phyloP scores from a whole-genome alignment of 2,797 vertebrate genomes.

The Falco cherrug region DNA sequence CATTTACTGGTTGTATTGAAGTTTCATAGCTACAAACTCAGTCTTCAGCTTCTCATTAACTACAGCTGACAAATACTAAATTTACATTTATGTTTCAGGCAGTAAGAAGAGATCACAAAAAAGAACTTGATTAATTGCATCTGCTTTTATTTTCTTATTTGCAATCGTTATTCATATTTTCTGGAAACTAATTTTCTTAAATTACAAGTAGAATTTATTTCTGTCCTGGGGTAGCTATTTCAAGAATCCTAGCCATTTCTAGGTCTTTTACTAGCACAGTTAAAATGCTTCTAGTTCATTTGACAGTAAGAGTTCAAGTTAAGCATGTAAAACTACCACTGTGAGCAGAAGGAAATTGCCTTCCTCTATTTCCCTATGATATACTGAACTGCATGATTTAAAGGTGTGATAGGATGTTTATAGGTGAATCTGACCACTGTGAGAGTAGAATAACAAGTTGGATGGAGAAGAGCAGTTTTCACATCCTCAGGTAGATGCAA shows the following conservation, averaged over 20 bases:
- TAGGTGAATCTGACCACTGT: constrained; percentile 4
- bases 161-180: background rate
- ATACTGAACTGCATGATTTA: background rate
- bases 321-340: background rate
- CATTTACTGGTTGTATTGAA: background rate
- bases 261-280: background rate
- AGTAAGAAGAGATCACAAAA: background rate
- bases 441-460: background rate
- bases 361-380: background rate
- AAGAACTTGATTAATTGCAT: background rate
- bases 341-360: background rate
- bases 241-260: background rate
- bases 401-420: constrained; percentile 1
- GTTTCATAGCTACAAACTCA: background rate
- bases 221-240: background rate
- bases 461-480: background rate
- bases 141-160: constrained; percentile 29
- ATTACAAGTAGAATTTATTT: background rate
- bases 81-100: background rate
- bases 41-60: background rate
- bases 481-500: background rate
- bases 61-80: background rate
- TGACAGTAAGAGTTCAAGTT: background rate
- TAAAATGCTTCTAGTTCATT: constrained; percentile 10
- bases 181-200: background rate